phyloP scores from a whole-genome alignment of 2,888 invertebrate species.

The Pterostichus niger region DNA sequence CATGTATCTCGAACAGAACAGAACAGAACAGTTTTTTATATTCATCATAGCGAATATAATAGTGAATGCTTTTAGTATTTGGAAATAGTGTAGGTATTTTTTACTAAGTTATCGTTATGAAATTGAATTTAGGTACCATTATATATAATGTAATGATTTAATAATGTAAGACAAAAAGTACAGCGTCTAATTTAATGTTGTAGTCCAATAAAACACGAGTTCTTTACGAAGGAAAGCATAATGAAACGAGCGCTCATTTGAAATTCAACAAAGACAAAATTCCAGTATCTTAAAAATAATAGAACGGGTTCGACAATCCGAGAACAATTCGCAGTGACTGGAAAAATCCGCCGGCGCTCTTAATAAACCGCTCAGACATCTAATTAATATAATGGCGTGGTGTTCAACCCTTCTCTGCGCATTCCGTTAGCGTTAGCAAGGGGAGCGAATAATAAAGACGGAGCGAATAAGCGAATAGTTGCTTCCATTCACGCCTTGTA shows the following conservation, averaged over 20 bases:
- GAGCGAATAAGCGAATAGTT: slow-evolving; percentile 70
- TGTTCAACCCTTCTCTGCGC: slow-evolving; percentile 56
- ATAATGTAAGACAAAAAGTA: background rate
- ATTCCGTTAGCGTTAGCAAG: slow-evolving; percentile 71
- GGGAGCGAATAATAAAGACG: slow-evolving; percentile 70
- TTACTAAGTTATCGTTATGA: no score
- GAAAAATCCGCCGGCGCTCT: slow-evolving; percentile 56
- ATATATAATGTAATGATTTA: no score
- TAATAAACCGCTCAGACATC: slow-evolving; percentile 74
- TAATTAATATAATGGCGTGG: slow-evolving; percentile 74
- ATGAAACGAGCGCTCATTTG: slow-evolving; percentile 31
- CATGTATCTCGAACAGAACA: no score
- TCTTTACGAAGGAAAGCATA: slow-evolving; percentile 19
- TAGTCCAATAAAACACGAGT: slow-evolving; percentile 20
- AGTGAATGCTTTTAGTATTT: no score
- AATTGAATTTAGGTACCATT: no score
- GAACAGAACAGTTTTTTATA: no score
- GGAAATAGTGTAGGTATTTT: no score
- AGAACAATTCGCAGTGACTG: slow-evolving; percentile 52
- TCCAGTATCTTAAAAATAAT: slow-evolving; percentile 56
- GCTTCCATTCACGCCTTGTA: slow-evolving; percentile 68
- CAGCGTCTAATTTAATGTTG: background rate
- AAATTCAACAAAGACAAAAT: slow-evolving; percentile 54
- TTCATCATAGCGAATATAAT: no score
- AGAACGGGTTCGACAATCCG: slow-evolving; percentile 54